Evolutionary conservation across 1,140 invertebrate genomes (phyloP).

Genomic region (Ips typographus): DNA sequence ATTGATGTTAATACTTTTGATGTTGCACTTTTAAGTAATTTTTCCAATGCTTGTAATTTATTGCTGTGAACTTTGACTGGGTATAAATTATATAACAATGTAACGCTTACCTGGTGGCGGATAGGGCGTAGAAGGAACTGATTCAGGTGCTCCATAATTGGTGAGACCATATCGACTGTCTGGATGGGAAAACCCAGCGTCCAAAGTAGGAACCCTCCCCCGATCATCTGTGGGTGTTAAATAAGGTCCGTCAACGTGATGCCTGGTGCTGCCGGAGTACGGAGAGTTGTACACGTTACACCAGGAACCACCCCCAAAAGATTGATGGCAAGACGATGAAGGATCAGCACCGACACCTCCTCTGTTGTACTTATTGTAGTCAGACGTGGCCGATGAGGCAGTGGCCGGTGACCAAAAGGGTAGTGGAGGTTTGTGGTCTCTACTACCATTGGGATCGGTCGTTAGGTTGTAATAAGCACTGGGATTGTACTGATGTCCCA

Average conservation of each 20-base stretch:
- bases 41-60: no score
- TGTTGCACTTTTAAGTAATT: no score
- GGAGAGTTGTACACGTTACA: conserved; percentile 66
- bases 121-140: conserved; percentile 75
- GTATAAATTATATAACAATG: no score
- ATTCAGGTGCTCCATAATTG: conserved; percentile 71
- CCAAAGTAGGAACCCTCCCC: conserved; percentile 62
- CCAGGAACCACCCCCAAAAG: conserved; percentile 68
- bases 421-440: conserved; percentile 64
- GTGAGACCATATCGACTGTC: conserved; percentile 74
- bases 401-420: conserved; percentile 69
- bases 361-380: conserved; percentile 64
- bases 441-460: conserved; percentile 59
- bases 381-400: conserved; percentile 56
- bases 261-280: conserved; percentile 64
- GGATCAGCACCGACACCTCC: conserved; percentile 58
- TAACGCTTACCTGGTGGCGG: conserved; percentile 67
- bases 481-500: conserved; percentile 69
- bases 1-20: conserved; percentile 5
- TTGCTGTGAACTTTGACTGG: no score
- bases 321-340: conserved; percentile 67
- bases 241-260: conserved; percentile 65
- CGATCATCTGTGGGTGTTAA: conserved; percentile 68
- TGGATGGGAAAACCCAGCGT: conserved; percentile 57
- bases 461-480: conserved; percentile 79